Evolutionary conservation across 2,113 vertebrate species (phyloP).

Genomic region (Copsychus sechellarum): DNA sequence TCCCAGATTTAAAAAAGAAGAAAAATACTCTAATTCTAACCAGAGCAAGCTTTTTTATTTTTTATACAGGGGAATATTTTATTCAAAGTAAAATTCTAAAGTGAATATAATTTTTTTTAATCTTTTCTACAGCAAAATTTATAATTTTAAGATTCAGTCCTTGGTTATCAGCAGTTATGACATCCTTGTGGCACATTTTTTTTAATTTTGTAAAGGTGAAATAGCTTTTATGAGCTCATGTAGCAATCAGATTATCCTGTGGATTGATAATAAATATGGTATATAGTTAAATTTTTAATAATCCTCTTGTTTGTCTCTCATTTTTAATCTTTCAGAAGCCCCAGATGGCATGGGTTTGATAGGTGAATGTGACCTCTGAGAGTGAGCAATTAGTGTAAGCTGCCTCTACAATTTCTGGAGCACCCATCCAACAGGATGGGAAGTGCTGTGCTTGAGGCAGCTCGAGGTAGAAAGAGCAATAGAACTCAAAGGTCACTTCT

Average conservation of each 20-base stretch:
- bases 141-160: slow-evolving; percentile 86
- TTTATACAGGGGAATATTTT: slow-evolving; percentile 90
- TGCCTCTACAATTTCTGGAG: not conserved
- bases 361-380: not conserved
- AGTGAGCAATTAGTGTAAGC: not conserved
- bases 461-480: not conserved
- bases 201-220: slow-evolving; percentile 84
- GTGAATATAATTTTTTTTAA: slow-evolving; percentile 87
- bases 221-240: slow-evolving; percentile 86
- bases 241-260: slow-evolving; percentile 87
- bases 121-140: slow-evolving; percentile 90
- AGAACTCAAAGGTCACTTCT: not conserved
- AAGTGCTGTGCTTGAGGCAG: not conserved
- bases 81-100: slow-evolving; percentile 87
- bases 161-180: slow-evolving; percentile 80
- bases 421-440: not conserved
- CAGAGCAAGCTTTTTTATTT: slow-evolving; percentile 87
- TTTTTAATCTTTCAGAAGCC: slow-evolving; percentile 30
- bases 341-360: not conserved
- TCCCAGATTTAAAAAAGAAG: slow-evolving; percentile 78
- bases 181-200: slow-evolving; percentile 81
- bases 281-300: slow-evolving; percentile 83
- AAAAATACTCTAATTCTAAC: slow-evolving; percentile 82
- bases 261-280: slow-evolving; percentile 86
- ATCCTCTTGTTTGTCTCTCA: slow-evolving; percentile 59